Evolutionary conservation across 2,113 vertebrate genomes (phyloP).

Genomic region (Notarius quadriscutis): DNA sequence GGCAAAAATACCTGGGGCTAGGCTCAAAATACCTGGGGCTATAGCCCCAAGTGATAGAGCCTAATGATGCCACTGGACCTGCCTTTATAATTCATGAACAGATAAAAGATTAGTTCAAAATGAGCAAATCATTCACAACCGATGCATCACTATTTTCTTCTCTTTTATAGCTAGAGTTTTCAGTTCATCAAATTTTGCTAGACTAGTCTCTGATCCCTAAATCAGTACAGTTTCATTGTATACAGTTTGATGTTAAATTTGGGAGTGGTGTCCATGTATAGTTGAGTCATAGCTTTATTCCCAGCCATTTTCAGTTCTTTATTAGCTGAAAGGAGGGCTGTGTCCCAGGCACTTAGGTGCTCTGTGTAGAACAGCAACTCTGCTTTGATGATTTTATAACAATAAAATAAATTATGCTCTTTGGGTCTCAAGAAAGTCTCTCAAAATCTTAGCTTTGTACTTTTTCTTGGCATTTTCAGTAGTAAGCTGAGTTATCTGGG

Average conservation of each 20-base stretch:
- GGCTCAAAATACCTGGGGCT: too few species aligned
- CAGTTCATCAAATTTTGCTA: neutral
- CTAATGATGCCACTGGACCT: too few species aligned
- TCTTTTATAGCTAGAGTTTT: neutral
- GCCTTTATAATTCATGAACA: too few species aligned
- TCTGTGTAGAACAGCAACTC: neutral
- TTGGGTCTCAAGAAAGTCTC: neutral
- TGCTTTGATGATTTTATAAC: neutral
- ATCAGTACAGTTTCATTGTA: neutral
- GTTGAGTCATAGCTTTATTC: neutral
- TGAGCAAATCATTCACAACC: too few species aligned
- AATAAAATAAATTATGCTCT: neutral
- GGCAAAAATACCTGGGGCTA: too few species aligned
- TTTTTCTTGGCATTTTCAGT: neutral
- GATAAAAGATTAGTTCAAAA: too few species aligned
- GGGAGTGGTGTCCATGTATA: too few species aligned
- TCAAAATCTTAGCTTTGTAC: neutral
- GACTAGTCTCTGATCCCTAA: neutral
- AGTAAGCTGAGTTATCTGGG: neutral
- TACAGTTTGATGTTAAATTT: too few species aligned
- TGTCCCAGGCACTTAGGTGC: neutral
- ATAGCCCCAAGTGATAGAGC: too few species aligned
- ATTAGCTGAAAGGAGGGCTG: neutral
- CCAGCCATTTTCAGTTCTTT: neutral
- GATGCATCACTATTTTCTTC: neutral